These are phyloP conservation scores for Fopius arisanus DNA, from an alignment of 1,140 invertebrate genomes.

Conservation along the genomic window DNA sequence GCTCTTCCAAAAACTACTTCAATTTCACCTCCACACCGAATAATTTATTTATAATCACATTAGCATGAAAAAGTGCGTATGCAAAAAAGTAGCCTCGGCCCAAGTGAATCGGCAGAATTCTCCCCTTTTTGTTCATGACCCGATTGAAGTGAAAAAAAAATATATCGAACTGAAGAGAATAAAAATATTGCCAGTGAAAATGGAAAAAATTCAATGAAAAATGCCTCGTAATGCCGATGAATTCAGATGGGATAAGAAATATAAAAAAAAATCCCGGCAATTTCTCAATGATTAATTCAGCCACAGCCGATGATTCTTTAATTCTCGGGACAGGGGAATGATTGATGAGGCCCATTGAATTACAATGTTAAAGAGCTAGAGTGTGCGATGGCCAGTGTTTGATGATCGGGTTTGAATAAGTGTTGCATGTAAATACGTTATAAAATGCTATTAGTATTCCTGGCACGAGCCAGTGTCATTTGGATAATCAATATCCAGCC, in stretches of 20 bases:
- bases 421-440: conserved; percentile 3
- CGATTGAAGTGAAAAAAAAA: background rate
- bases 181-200: background rate
- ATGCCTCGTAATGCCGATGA: background rate
- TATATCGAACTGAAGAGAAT: background rate
- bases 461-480: conserved; percentile 24
- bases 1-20: background rate
- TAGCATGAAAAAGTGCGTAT: background rate
- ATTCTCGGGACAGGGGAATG: background rate
- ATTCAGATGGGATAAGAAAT: background rate
- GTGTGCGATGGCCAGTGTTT: background rate
- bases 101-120: background rate
- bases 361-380: background rate
- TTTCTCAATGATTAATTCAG: background rate
- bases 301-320: background rate
- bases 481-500: conserved; percentile 23
- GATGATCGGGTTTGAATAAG: conserved; percentile 1
- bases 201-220: background rate
- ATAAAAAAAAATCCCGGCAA: background rate
- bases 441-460: conserved; percentile 20
- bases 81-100: background rate
- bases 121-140: background rate
- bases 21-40: background rate
- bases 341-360: background rate
- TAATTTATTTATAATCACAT: background rate